Percentiles rank a stretch among this genome's conserved stretches.
Conservation (phyloP, 2,888 invertebrate species). For the Drosophila neotestacea region DNA sequence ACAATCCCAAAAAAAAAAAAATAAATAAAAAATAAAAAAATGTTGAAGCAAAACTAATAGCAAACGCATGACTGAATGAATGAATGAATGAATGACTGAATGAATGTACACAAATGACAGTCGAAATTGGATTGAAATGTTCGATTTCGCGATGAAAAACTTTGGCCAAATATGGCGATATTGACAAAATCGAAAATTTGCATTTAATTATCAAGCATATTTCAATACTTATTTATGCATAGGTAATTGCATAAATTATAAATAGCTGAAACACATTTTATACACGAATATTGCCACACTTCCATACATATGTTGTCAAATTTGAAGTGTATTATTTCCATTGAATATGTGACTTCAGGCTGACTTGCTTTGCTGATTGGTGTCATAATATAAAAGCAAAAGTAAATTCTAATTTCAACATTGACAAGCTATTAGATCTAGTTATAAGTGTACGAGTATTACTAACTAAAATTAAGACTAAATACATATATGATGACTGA, state of each 20-base stretch:
- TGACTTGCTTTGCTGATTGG: constrained; percentile 2
- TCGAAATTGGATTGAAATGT: constrained; percentile 14
- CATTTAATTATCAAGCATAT: constrained; percentile 51
- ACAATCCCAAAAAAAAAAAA: constrained; percentile 3
- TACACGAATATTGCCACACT: background rate
- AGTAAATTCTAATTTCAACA: background rate
- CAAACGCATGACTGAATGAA: constrained; percentile 33
- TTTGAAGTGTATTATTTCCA: constrained; percentile 14
- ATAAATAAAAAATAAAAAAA: constrained; percentile 4
- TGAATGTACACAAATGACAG: constrained; percentile 49
- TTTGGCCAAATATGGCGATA: constrained; percentile 9
- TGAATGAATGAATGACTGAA: constrained; percentile 37
- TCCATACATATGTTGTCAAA: constrained; percentile 9
- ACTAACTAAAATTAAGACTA: background rate
- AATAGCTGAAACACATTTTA: constrained; percentile 12
- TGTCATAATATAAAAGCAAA: background rate
- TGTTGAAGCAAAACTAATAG: constrained; percentile 67
- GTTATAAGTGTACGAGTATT: too few relatives aligned
- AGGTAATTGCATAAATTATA: constrained; percentile 52
- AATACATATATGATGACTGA: background rate
- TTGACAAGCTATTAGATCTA: background rate
- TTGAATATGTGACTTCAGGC: background rate
- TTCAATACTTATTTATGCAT: constrained; percentile 44
- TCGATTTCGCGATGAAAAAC: constrained; percentile 34
- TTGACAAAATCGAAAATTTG: constrained; percentile 48